Evolutionary conservation across 2,888 invertebrate genomes (phyloP).

Genomic region (Cephalotes varians): DNA sequence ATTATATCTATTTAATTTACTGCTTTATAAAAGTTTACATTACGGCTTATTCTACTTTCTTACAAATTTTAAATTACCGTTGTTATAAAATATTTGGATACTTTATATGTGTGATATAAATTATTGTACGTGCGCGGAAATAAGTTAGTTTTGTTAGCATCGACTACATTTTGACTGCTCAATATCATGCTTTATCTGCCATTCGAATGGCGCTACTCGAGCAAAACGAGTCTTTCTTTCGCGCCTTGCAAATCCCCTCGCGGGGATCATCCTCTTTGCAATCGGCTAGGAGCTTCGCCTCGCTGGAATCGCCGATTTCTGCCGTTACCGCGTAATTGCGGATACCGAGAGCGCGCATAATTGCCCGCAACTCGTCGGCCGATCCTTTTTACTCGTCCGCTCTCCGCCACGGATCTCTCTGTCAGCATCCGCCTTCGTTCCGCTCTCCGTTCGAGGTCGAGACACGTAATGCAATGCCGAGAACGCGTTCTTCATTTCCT

Average conservation of each 20-base stretch:
- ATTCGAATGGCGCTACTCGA: slow-evolving; percentile 55
- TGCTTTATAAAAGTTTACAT: neutral
- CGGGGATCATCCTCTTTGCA: slow-evolving; percentile 53
- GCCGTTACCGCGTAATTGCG: slow-evolving; percentile 75
- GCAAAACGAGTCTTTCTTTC: slow-evolving; percentile 55
- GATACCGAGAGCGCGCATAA: slow-evolving; percentile 76
- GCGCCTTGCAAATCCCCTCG: slow-evolving; percentile 51
- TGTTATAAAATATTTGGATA: neutral
- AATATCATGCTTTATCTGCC: slow-evolving; percentile 16
- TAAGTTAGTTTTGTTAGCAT: neutral
- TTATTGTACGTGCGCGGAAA: neutral
- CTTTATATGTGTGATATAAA: neutral
- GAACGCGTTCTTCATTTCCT: slow-evolving; percentile 60
- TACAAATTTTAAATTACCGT: neutral
- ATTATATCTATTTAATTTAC: neutral
- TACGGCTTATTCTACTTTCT: neutral
- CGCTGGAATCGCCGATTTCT: slow-evolving; percentile 75
- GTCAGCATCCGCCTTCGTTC: slow-evolving; percentile 20
- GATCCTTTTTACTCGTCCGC: slow-evolving; percentile 41
- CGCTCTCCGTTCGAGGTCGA: slow-evolving; percentile 38
- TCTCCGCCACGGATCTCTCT: slow-evolving; percentile 31
- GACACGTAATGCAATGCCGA: slow-evolving; percentile 58
- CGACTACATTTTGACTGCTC: neutral
- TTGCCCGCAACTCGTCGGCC: slow-evolving; percentile 68
- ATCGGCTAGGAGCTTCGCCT: slow-evolving; percentile 62